Evolutionary conservation across 2,113 vertebrate species (phyloP).

Genomic region (Ibidorhyncha struthersii): DNA sequence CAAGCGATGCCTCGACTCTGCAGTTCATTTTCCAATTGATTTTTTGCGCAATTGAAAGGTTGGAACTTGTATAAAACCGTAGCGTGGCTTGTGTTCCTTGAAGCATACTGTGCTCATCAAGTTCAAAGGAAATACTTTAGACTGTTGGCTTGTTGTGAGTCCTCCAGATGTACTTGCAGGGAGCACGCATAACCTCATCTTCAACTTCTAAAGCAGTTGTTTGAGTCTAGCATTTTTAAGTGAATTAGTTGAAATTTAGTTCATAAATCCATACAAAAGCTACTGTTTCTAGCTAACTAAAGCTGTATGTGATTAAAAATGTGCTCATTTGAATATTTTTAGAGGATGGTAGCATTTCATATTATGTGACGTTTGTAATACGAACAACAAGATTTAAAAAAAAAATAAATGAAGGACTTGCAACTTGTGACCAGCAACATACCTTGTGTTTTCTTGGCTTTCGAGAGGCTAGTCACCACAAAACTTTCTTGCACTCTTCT

Average conservation of each 20-base stretch:
- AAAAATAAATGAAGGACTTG: not conserved
- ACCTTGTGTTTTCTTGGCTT: not conserved
- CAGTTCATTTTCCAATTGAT: not conserved
- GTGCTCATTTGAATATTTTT: not conserved
- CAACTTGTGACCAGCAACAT: not conserved
- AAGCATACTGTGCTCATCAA: not conserved
- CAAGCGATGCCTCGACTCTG: not conserved
- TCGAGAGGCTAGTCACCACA: rapidly evolving
- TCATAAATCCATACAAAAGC: not conserved
- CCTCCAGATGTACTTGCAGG: not conserved
- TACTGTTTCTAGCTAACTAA: not conserved
- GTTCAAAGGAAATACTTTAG: not conserved
- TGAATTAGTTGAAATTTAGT: not conserved
- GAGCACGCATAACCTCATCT: not conserved
- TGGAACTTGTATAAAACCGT: not conserved
- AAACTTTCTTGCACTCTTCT: not conserved
- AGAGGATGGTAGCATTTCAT: not conserved
- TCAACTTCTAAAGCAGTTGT: not conserved
- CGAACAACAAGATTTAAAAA: not conserved
- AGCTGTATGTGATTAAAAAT: not conserved
- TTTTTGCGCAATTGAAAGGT: not conserved
- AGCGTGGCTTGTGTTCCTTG: not conserved
- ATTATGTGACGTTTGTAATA: not conserved
- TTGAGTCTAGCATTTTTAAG: constrained; percentile 14
- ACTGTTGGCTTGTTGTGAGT: not conserved